Evolutionary conservation across 2,888 invertebrate species (phyloP).

Genomic region (Eucriotettix oculatus): DNA sequence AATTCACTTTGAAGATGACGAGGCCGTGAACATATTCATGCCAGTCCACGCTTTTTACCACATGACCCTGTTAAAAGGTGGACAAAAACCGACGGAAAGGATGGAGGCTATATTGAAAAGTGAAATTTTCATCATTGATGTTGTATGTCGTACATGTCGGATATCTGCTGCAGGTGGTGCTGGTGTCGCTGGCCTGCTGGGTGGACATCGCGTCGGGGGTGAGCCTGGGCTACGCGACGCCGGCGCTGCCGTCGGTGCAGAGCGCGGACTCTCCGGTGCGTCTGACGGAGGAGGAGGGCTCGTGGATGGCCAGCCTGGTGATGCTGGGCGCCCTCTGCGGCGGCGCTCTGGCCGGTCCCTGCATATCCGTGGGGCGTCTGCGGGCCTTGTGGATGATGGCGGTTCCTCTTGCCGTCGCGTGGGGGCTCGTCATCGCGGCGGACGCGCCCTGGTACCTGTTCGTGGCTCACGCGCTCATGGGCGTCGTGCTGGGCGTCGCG

Average conservation of each 20-base stretch:
- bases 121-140: too few species aligned
- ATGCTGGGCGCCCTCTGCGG: constrained; percentile 13
- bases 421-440: constrained; percentile 8
- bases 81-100: too few species aligned
- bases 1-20: too few species aligned
- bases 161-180: constrained; percentile 5
- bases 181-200: constrained; percentile 12
- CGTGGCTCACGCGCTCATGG: constrained; percentile 9
- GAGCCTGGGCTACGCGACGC: constrained; percentile 11
- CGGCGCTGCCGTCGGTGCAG: constrained; percentile 11
- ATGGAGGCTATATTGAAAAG: too few species aligned
- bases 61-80: too few species aligned
- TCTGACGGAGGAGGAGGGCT: constrained; percentile 8
- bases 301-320: constrained; percentile 12
- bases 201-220: constrained; percentile 12
- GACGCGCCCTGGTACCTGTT: constrained; percentile 7
- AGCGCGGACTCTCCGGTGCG: constrained; percentile 1
- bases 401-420: constrained; percentile 7
- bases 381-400: constrained; percentile 10
- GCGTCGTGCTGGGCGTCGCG: constrained; percentile 9
- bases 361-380: constrained; percentile 10
- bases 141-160: too few species aligned
- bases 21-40: too few species aligned
- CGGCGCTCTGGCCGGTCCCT: constrained; percentile 10
- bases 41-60: too few species aligned